Evolutionary conservation across 2,113 vertebrate genomes (phyloP).

Genomic region (Phrynocephalus versicolor): DNA sequence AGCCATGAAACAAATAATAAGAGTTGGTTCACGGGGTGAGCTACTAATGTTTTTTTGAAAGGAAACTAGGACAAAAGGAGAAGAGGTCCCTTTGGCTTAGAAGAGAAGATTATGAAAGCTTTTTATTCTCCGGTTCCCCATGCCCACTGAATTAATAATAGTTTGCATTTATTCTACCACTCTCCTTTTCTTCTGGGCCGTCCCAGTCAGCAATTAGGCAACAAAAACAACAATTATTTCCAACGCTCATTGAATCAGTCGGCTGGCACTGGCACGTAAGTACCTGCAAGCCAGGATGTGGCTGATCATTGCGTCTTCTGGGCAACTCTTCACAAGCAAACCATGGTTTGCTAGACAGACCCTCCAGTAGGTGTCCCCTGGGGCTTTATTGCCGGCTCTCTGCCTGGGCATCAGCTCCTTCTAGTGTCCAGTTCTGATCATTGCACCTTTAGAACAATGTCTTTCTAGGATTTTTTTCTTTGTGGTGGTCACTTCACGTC

Average conservation of each 20-base stretch:
- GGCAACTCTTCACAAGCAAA: too few species aligned
- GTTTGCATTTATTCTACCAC: background rate
- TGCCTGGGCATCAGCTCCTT: too few species aligned
- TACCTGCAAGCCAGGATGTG: too few species aligned
- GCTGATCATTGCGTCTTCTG: too few species aligned
- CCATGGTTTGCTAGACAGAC: too few species aligned
- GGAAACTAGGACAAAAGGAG: constrained; percentile 23
- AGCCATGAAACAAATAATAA: background rate
- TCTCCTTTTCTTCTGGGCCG: background rate
- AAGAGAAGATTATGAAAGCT: background rate
- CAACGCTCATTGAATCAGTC: too few species aligned
- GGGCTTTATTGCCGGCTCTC: too few species aligned
- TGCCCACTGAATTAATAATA: background rate
- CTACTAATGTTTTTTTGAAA: constrained; percentile 22
- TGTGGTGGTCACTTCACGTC: too few species aligned
- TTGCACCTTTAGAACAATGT: too few species aligned
- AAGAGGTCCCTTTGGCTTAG: background rate
- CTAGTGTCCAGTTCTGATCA: background rate
- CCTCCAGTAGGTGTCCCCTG: too few species aligned
- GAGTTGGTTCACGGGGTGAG: constrained; percentile 3
- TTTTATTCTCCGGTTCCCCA: background rate
- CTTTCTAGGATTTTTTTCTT: too few species aligned
- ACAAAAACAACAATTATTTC: background rate
- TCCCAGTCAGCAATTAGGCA: background rate
- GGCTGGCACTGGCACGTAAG: too few species aligned